Base-by-base conservation (phyloP, 2,888 invertebrate genomes). In the Nomada ruficornis region DNA sequence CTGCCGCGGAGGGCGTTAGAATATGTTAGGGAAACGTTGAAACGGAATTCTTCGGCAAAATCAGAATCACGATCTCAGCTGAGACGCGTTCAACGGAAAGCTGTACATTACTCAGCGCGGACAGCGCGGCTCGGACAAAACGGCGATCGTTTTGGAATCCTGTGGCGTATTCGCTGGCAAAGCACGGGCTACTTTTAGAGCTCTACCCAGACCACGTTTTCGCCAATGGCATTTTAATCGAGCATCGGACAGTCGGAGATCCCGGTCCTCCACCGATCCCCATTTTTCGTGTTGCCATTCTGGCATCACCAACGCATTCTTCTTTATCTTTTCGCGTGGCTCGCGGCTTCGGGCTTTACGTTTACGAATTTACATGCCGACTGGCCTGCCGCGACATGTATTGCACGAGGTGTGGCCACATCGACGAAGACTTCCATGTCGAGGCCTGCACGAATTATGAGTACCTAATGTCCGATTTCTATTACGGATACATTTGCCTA, bases 281-380 rank as follows among this genome's bases (percentile, higher is more conserved):
- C 18, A 44, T 23, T 26, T 10, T 42, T 20, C 42, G 23, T 52
- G 52, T 29, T 50, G n/a, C 57, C 36, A 36, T 47, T 36, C 59
- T 7, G 42, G 11, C 52, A 26, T 47, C 70, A 20, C 54, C 62
- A 7, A 29, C 62, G 80, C 74, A 70, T 70, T 74, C 79, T 68
- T 80, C 78, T 52, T 80, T 47, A 63, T 55, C 64, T 68, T 68
- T 59, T 64, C 69, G 71, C 71, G 71, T 69, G 74, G 65, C 80
- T 80, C 75, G 81, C 64, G 60, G 72, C 74, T 70, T 44, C 59
- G 80, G 77, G 55, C 76, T 84, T 80, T 70, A 73, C 79, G 72
- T 83, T 79, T 83, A 80, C 89, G 82, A 88, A 89, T 89, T 88
- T 89, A 83, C 88, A 87, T 86, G 86, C 82, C 80, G 81, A 77